phyloP scores from a whole-genome alignment of 2,888 invertebrate genomes.

The Nineta flava region DNA sequence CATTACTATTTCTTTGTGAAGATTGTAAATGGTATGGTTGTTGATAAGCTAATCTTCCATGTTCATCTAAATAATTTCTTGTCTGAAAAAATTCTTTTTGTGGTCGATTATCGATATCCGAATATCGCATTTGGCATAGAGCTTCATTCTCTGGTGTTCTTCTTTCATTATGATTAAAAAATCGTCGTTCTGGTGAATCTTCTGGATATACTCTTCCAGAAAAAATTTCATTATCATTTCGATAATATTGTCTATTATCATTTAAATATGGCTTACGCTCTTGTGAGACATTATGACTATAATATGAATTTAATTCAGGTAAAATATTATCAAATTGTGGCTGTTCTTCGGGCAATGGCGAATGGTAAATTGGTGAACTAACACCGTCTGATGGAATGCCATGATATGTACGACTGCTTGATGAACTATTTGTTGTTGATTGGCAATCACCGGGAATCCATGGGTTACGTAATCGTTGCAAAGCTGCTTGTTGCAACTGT shows the following conservation, averaged over 20 bases:
- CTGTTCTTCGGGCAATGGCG: conserved; percentile 30
- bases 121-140: neutral
- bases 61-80: neutral
- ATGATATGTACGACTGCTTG: conserved; percentile 3
- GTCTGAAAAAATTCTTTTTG: neutral
- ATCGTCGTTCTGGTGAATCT: conserved; percentile 2
- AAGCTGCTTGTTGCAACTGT: conserved; percentile 1
- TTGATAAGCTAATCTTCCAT: neutral
- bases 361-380: conserved; percentile 33
- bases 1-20: neutral
- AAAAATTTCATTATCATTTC: neutral
- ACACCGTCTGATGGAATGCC: conserved; percentile 24
- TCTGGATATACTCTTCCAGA: conserved; percentile 3
- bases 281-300: neutral
- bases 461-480: conserved; percentile 1
- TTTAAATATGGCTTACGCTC: neutral
- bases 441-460: conserved; percentile 4
- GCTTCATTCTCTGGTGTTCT: neutral
- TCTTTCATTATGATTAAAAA: conserved; percentile 1
- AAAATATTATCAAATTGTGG: conserved; percentile 14
- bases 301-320: neutral
- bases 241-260: neutral
- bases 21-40: neutral
- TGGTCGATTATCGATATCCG: neutral
- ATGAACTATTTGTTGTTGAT: conserved; percentile 1